Base-by-base conservation (phyloP, 2,797 vertebrate genomes). In the Anguilla anguilla region DNA sequence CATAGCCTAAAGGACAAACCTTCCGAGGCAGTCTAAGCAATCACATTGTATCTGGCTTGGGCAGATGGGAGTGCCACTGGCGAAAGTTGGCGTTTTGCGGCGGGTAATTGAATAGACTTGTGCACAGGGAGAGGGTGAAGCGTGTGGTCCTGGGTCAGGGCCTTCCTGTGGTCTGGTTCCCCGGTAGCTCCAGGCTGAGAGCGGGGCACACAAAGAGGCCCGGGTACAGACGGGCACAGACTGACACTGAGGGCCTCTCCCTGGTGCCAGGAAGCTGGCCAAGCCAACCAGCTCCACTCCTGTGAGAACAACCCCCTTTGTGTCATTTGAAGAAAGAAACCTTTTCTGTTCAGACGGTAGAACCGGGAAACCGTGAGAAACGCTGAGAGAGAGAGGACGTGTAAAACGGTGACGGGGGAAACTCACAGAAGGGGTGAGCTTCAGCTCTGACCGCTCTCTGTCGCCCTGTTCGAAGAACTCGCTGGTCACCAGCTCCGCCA, bases 391-490 rank as follows among this genome's bases (percentile, higher is more conserved):
- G 28, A 19, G 55, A 43, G n/a, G 67, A 28, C 25, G 17, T 69
- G 43, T 88, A 51, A 53, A 15, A 5, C 19, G 61, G 19, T 53
- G 10, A 6, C 46, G 9, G n/a, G 43, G 7, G 22, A 85, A 64
- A 95, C 98, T 98, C 97, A 99, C 99, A 0, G 98, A 98, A 88
- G 99, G 99, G 0, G 96, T 99, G 91, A 99, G 97, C 94, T 99
- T 99, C 92, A 99, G 97, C 93, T 99, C 98, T 0, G 97, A 97
- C 93, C 99, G 95, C 93, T 99, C 98, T 93, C 99, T 95, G 96
- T 99, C 99, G 84, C 99, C 99, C 96, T 99, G 98, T 94, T 99
- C 98, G 39, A 99, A 99, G 95, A 99, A 99, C 92, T 99, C 98
- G 1, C 97, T 99, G 87, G 99, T 99, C 93, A 99, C 98, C 95